Base-by-base conservation (phyloP, 2,797 vertebrate genomes). In the Dromococcyx pavoninus region DNA sequence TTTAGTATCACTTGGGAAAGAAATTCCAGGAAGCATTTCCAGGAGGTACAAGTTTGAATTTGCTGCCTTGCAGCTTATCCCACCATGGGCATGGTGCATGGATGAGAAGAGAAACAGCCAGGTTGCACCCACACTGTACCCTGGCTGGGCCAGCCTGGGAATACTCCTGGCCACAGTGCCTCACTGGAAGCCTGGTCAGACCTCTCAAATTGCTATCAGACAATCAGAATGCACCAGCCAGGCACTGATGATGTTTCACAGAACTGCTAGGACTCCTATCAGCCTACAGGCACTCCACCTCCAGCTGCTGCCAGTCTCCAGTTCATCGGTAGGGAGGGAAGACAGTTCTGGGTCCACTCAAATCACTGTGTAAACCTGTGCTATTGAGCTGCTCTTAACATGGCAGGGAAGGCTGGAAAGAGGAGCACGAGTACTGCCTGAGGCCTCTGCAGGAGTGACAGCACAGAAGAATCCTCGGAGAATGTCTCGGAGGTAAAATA, bases 41-140 rank as follows among this genome's bases (percentile, higher is more conserved):
- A 86, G n/a, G 44, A 83, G 2, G 3, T 77, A 7, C 74, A 77
- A 43, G 41, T 71, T 73, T 71, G 61, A 87, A 61, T 61, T 77
- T 62, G 37, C 65, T 87, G 64, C 61, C 33, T 83, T 30, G 67
- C 41, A 61, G 23, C 27, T 56, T 12, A 54, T 70, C 22, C 22
- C 46, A 51, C 43, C 0, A 0, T 1, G 1, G 37, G n/a, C 25
- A 70, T 5, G 4, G 6, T 44, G 46, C 30, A n/a, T 0, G 0
- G 41, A 41, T 46, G 22, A 82, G 28, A 46, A 93, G 48, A 84
- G 56, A 58, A 73, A 85, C 54, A 92, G 35, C 39, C 60, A 65
- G 53, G n/a, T 11, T 4, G 11, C 58, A 75, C 16, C 25, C 35
- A 30, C 0, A 1, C 54, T 50, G 32, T 30, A 46, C 30, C 21